Evolutionary conservation across 2,888 invertebrate genomes (phyloP).

Genomic region (Leucophenga montana): DNA sequence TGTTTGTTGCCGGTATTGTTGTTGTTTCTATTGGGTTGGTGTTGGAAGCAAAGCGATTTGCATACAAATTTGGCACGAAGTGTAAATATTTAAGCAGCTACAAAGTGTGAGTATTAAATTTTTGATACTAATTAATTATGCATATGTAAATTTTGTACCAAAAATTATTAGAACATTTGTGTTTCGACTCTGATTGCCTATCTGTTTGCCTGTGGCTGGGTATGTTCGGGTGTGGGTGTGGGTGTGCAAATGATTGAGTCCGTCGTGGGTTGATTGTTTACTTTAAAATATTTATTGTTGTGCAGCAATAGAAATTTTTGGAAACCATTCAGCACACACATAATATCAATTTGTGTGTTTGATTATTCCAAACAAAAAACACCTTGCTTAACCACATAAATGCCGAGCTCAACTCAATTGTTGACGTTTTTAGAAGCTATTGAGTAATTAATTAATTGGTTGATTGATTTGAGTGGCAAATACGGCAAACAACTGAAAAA

Average conservation of each 20-base stretch:
- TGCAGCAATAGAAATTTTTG: background rate
- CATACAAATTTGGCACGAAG: constrained; percentile 71
- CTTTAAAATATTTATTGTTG: too few relatives aligned
- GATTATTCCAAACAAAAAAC: too few relatives aligned
- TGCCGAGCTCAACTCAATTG: too few relatives aligned
- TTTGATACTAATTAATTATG: constrained; percentile 73
- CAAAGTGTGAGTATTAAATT: constrained; percentile 72
- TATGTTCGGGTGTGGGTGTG: background rate
- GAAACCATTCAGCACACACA: background rate
- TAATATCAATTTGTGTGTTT: too few relatives aligned
- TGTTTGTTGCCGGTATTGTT: constrained; percentile 39
- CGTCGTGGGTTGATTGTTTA: too few relatives aligned
- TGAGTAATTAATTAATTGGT: too few relatives aligned
- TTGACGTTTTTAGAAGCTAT: too few relatives aligned
- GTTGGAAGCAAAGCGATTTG: constrained; percentile 67
- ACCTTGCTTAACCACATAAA: too few relatives aligned
- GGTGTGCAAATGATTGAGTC: too few relatives aligned
- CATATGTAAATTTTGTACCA: constrained; percentile 70
- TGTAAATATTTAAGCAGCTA: constrained; percentile 71
- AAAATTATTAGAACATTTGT: constrained; percentile 62
- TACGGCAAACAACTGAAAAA: too few relatives aligned
- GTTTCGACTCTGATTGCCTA: background rate
- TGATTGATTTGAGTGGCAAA: too few relatives aligned
- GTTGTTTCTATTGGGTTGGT: constrained; percentile 57
- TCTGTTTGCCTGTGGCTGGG: background rate